Conservation (phyloP, 1,140 invertebrate species). For the Drosophila biarmipes region DNA sequence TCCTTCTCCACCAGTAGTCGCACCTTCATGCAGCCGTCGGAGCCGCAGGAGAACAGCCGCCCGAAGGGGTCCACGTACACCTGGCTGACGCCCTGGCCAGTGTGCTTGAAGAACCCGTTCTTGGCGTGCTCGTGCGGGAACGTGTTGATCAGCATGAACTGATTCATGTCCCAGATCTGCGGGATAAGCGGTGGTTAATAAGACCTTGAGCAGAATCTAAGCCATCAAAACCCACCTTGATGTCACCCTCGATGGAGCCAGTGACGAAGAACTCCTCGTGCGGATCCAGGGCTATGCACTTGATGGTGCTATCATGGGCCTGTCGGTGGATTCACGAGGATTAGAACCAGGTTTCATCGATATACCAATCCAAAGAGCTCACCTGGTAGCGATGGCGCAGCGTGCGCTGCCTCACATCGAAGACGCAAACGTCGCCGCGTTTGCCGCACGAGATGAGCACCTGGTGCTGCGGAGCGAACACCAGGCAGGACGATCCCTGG, state of each 20-base stretch:
- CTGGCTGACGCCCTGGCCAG: constrained; percentile 98
- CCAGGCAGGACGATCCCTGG: constrained; percentile 93
- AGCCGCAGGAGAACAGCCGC: constrained; percentile 98
- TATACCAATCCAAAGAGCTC: background rate
- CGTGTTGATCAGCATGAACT: constrained; percentile 93
- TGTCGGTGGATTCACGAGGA: constrained; percentile 53
- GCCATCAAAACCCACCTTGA: constrained; percentile 90
- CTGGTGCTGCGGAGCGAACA: constrained; percentile 97
- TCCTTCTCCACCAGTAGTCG: constrained; percentile 90
- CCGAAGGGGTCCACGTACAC: constrained; percentile 94
- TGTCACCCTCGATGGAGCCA: constrained; percentile 99
- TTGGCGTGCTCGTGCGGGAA: constrained; percentile 97
- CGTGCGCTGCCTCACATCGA: constrained; percentile 95
- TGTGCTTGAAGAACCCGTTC: constrained; percentile 97
- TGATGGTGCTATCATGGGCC: constrained; percentile 96
- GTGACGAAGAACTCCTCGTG: constrained; percentile 98
- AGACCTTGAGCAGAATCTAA: too few relatives aligned
- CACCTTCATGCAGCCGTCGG: constrained; percentile 99
- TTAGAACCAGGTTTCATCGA: rapidly evolving
- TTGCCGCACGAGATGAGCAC: constrained; percentile 97
- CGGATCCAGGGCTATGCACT: constrained; percentile 97
- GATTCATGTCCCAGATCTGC: constrained; percentile 96
- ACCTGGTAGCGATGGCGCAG: constrained; percentile 93
- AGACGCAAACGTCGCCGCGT: constrained; percentile 97
- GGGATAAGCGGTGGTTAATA: constrained; percentile 21